phyloP scores from a whole-genome alignment of 2,797 vertebrate genomes.

The Muscicapa striata region DNA sequence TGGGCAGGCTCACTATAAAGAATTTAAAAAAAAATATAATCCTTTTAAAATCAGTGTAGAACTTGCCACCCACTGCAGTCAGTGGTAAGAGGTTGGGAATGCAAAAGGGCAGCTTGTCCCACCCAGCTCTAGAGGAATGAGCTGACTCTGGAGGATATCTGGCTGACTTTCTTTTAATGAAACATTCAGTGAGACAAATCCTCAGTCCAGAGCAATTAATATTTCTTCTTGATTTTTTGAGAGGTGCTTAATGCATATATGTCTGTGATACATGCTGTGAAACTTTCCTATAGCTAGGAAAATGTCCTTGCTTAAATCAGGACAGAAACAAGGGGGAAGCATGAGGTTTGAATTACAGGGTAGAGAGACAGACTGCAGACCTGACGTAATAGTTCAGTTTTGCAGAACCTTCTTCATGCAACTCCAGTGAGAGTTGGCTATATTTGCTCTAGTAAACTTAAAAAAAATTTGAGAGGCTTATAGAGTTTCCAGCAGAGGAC shows the following conservation, averaged over 20 bases:
- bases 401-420: slow-evolving; percentile 50
- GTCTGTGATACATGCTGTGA: neutral
- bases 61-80: neutral
- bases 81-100: neutral
- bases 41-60: neutral
- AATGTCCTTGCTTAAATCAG: slow-evolving; percentile 33
- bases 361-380: slow-evolving; percentile 58
- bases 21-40: neutral
- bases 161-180: neutral
- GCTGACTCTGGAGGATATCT: neutral
- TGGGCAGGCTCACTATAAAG: neutral
- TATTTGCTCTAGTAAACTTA: slow-evolving; percentile 25
- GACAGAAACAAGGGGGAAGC: neutral
- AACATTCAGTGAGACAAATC: neutral
- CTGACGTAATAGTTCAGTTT: slow-evolving; percentile 62
- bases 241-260: neutral
- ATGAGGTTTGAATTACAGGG: slow-evolving; percentile 66
- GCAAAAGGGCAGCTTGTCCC: neutral
- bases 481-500: neutral
- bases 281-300: slow-evolving; percentile 26
- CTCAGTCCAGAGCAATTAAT: neutral
- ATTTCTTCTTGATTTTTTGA: neutral
- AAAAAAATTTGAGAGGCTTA: neutral
- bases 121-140: neutral
- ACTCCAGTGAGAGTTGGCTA: slow-evolving; percentile 43